These are phyloP conservation scores for Catocala sponsa DNA, from an alignment of 2,888 invertebrate genomes.

Conservation along the genomic window DNA sequence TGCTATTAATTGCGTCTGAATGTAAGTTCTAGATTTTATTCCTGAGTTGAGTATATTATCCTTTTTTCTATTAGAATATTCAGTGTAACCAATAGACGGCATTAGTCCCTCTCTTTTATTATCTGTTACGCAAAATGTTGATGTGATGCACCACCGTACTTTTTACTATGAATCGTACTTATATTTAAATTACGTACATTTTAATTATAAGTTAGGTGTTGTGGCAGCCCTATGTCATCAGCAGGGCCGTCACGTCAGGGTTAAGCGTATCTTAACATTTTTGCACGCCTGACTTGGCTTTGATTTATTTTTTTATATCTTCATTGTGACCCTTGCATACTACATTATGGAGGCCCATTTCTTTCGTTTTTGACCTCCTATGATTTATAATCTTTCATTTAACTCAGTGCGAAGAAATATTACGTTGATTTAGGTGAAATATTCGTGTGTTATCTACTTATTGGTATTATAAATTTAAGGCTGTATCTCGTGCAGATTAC, in stretches of 20 bases:
- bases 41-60: too few relatives aligned
- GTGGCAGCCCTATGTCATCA: conserved; percentile 37
- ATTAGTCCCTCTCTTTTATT: too few relatives aligned
- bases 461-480: conserved; percentile 2
- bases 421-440: not conserved
- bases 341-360: conserved; percentile 27
- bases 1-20: too few relatives aligned
- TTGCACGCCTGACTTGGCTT: conserved; percentile 49
- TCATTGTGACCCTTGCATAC: conserved; percentile 44
- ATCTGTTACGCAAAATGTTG: too few relatives aligned
- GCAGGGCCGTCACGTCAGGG: conserved; percentile 52
- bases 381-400: conserved; percentile 34
- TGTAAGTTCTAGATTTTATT: too few relatives aligned
- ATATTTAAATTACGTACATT: too few relatives aligned
- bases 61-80: too few relatives aligned
- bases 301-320: conserved; percentile 57
- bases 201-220: not conserved
- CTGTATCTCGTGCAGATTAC: not conserved
- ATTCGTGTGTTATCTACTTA: not conserved
- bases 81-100: too few relatives aligned
- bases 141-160: too few relatives aligned
- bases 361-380: conserved; percentile 24
- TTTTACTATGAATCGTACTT: too few relatives aligned
- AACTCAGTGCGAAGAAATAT: conserved; percentile 6
- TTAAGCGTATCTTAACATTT: conserved; percentile 56